These are phyloP conservation scores for Dendrocopos noguchii DNA, from an alignment of 2,113 vertebrate genomes.

Conservation along the genomic window DNA sequence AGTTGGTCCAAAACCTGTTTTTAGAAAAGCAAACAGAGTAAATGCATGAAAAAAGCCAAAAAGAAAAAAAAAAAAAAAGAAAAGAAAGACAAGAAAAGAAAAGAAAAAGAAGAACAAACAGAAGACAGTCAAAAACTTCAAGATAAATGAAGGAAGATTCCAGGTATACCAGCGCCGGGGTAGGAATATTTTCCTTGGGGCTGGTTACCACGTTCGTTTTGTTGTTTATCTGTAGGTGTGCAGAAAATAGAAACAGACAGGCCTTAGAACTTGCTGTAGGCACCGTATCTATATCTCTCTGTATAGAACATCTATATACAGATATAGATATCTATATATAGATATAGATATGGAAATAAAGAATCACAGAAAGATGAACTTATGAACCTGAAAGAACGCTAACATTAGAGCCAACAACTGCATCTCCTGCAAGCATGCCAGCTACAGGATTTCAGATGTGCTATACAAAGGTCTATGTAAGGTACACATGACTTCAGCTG, in stretches of 20 bases:
- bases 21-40: constrained; percentile 64
- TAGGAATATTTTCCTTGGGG: constrained; percentile 93
- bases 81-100: not conserved
- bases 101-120: constrained; percentile 54
- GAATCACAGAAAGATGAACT: constrained; percentile 56
- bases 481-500: not conserved
- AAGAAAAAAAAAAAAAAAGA: constrained; percentile 56
- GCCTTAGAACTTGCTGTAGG: constrained; percentile 73
- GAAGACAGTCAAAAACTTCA: constrained; percentile 75
- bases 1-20: no score
- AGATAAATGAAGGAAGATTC: constrained; percentile 77
- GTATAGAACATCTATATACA: constrained; percentile 61
- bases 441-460: not conserved
- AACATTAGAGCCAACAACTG: not conserved
- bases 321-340: constrained; percentile 52
- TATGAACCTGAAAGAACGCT: constrained; percentile 7
- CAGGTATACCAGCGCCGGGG: constrained; percentile 96
- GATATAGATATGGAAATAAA: constrained; percentile 72
- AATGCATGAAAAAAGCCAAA: constrained; percentile 53
- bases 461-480: not conserved
- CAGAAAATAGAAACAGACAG: constrained; percentile 86
- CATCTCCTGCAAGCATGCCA: not conserved
- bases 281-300: constrained; percentile 65
- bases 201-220: constrained; percentile 98
- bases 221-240: constrained; percentile 96